Percentiles rank a stretch among this genome's conserved stretches.
These are phyloP conservation scores for Drosophila aldrichi DNA, from an alignment of 2,888 invertebrate genomes.

Conservation along the genomic window DNA sequence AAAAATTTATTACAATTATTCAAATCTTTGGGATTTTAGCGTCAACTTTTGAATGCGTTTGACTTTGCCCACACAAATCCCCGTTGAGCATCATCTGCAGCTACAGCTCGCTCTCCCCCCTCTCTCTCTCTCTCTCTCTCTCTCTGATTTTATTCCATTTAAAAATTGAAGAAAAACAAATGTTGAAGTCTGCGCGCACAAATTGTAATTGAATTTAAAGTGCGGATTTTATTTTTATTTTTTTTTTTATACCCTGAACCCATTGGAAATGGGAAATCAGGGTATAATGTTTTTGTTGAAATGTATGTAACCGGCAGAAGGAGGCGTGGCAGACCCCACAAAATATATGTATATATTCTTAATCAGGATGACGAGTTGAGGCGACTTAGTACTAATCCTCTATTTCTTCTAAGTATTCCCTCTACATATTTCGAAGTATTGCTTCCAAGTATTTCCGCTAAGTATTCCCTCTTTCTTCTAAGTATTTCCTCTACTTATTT, in stretches of 20 bases:
- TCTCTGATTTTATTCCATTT: conserved; percentile 4
- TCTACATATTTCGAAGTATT: too few species aligned
- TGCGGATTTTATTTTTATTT: conserved; percentile 59
- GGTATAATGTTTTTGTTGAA: too few species aligned
- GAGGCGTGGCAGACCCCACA: too few species aligned
- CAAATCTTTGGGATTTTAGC: conserved; percentile 78
- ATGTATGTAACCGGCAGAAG: too few species aligned
- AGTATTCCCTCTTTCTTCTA: too few species aligned
- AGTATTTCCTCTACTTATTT: too few species aligned
- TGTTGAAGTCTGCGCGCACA: conserved; percentile 21
- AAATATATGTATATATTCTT: too few species aligned
- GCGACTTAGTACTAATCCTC: too few species aligned
- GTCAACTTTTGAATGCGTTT: conserved; percentile 81
- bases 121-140: background rate
- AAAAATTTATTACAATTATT: conserved; percentile 81
- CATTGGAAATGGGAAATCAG: too few species aligned
- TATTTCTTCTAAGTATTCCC: too few species aligned
- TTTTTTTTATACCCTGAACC: conserved; percentile 37
- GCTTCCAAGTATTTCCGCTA: too few species aligned
- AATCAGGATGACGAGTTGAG: too few species aligned
- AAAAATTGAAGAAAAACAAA: background rate
- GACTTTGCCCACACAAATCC: conserved; percentile 48
- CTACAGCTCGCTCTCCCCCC: background rate
- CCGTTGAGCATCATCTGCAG: conserved; percentile 63
- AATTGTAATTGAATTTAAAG: conserved; percentile 82